Base-by-base conservation (phyloP, 2,113 vertebrate species). In the Notarius quadriscutis region DNA sequence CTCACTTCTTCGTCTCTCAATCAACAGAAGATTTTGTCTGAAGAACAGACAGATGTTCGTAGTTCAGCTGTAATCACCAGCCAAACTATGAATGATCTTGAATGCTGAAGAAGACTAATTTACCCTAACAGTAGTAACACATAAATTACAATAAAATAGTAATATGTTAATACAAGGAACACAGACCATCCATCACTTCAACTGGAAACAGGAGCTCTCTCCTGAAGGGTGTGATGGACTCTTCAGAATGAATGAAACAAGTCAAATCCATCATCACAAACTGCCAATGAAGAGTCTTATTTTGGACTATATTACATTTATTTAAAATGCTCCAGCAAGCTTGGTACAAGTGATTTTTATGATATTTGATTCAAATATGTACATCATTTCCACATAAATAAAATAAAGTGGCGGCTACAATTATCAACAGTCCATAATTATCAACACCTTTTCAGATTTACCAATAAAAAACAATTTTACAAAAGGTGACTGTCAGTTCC, bases 1-100 rank as follows among this genome's bases (percentile, higher is more conserved):
- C 78, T 22, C 4, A 12, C 51, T 84, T 74, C 53, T 63, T 83
- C 4, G 34, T 87, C 92, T 91, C 81, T 83, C 91, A 91, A 92
- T 85, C 30, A 8, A 92, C 75, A 63, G 77, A 69, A 88, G 84
- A 51, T 84, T 84, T 22, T 30, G 85, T 91, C 81, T 53, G 91
- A 89, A 92, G 89, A 34, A 22, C 34, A 74, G 27, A 57, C 77
- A 72, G 48, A 77, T 69, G 75, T 72, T 51, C 53, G 15, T 41
- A n/a, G 12, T 41, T 82, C 50, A 58, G 60, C 81, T 84, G 81
- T 81, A 34, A 81, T 78, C 75, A n/a, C 48, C 10, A 25, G 72
- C 12, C 48, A 75, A 50, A 25, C 18, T 75, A 12, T 4, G 41
- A 75, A 51, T 20, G 69, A 72, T 50, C 9, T 51, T 51, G 41